These are phyloP conservation scores for Okamejei kenojei DNA, from an alignment of 2,797 vertebrate genomes.

Conservation along the genomic window DNA sequence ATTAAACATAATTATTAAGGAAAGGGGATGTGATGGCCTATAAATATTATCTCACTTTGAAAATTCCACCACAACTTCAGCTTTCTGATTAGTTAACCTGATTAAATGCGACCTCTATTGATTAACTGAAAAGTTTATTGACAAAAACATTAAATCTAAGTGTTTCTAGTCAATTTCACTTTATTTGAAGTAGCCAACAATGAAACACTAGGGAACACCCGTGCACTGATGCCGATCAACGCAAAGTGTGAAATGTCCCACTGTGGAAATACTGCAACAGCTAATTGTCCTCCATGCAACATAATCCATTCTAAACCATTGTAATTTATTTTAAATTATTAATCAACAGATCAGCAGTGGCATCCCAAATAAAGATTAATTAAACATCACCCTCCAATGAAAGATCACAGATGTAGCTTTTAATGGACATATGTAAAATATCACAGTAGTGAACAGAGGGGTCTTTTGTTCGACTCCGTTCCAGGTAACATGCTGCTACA, in stretches of 20 bases:
- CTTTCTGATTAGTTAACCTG: slow-evolving; percentile 54
- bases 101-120: slow-evolving; percentile 62
- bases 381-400: slow-evolving; percentile 36
- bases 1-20: slow-evolving; percentile 28
- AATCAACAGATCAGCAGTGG: slow-evolving; percentile 35
- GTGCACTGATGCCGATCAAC: slow-evolving; percentile 34
- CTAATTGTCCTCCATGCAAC: slow-evolving; percentile 35
- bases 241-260: slow-evolving; percentile 28
- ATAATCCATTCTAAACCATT: slow-evolving; percentile 37
- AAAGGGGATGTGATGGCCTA: neutral
- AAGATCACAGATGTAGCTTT: slow-evolving; percentile 22
- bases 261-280: slow-evolving; percentile 28
- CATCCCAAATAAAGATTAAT: slow-evolving; percentile 38
- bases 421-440: slow-evolving; percentile 33
- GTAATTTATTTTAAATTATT: slow-evolving; percentile 38
- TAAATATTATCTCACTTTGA: neutral
- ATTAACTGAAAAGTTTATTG: slow-evolving; percentile 62
- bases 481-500: neutral
- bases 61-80: neutral
- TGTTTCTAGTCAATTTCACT: slow-evolving; percentile 64
- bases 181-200: slow-evolving; percentile 48
- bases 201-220: slow-evolving; percentile 51
- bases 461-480: neutral
- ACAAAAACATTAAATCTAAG: slow-evolving; percentile 66
- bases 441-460: neutral